Evolutionary conservation across 2,888 invertebrate genomes (phyloP).

Genomic region (Nysson spinosus): DNA sequence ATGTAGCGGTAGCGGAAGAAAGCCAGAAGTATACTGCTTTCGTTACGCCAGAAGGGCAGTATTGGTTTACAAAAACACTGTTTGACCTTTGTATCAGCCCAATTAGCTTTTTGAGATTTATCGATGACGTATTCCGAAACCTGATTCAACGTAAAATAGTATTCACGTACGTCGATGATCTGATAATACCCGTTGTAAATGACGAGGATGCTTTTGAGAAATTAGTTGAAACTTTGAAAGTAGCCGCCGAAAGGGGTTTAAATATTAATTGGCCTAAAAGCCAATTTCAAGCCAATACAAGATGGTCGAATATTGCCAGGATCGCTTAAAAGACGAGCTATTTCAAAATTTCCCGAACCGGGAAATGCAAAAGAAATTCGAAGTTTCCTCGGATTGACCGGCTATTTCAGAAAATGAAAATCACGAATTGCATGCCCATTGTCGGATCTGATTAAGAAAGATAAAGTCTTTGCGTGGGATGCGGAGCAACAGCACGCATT

Average conservation of each 20-base stretch:
- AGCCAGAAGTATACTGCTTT: slow-evolving; percentile 24
- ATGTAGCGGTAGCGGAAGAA: slow-evolving; percentile 11
- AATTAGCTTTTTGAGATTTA: slow-evolving; percentile 30
- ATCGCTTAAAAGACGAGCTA: slow-evolving; percentile 56
- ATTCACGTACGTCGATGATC: slow-evolving; percentile 11
- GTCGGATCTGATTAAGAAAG: slow-evolving; percentile 1
- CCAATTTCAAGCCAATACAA: slow-evolving; percentile 57
- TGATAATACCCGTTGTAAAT: slow-evolving; percentile 1
- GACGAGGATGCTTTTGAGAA: background rate
- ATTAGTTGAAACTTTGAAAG: background rate
- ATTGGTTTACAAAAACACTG: slow-evolving; percentile 34
- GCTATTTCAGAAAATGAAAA: slow-evolving; percentile 7
- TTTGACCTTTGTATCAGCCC: slow-evolving; percentile 38
- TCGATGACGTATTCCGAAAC: slow-evolving; percentile 36
- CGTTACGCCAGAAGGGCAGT: slow-evolving; percentile 23
- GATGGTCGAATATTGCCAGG: slow-evolving; percentile 59
- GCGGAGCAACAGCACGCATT: too few species aligned
- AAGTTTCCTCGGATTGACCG: slow-evolving; percentile 4
- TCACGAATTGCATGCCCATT: slow-evolving; percentile 5
- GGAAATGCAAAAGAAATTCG: slow-evolving; percentile 22
- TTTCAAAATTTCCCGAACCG: slow-evolving; percentile 60
- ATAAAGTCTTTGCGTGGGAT: background rate
- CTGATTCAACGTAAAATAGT: background rate
- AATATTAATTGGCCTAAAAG: slow-evolving; percentile 48
- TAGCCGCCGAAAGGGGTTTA: background rate